Evolutionary conservation across 1,140 invertebrate genomes (phyloP).

Genomic region (Euura saliciscinereae): DNA sequence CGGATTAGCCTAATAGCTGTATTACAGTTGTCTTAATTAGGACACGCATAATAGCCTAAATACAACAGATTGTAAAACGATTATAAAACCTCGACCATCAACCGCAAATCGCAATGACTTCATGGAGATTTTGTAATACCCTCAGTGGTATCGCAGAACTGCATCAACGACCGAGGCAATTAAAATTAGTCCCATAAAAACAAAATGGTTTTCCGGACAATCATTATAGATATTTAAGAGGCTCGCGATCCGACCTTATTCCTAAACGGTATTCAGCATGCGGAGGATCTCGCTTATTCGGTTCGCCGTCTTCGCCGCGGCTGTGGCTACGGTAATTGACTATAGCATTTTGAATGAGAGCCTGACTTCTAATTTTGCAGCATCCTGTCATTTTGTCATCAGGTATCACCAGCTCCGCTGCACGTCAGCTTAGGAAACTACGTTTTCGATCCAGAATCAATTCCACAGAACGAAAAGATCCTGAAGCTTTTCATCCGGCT

Average conservation of each 20-base stretch:
- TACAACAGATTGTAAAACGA: no score
- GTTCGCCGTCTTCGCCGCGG: constrained; percentile 5
- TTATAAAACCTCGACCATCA: no score
- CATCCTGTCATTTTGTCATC: background rate
- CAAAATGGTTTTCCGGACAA: no score
- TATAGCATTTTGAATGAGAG: background rate
- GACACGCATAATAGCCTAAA: no score
- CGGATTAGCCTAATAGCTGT: no score
- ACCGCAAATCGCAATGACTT: no score
- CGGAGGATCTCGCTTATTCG: background rate
- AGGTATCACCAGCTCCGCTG: background rate
- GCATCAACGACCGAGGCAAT: background rate
- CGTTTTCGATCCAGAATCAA: constrained; percentile 21
- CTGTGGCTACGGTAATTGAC: constrained; percentile 10
- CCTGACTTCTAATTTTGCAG: background rate
- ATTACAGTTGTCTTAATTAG: no score
- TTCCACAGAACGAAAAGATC: constrained; percentile 21
- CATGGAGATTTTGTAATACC: no score
- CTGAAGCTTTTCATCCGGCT: constrained; percentile 15
- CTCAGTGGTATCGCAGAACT: background rate
- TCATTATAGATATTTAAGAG: constrained; percentile 11
- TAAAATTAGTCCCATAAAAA: no score
- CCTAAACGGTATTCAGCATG: constrained; percentile 11
- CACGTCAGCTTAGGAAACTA: background rate
- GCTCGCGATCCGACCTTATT: constrained; percentile 1